Base-by-base conservation (phyloP, 2,888 invertebrate genomes). In the Orchesella flavescens region DNA sequence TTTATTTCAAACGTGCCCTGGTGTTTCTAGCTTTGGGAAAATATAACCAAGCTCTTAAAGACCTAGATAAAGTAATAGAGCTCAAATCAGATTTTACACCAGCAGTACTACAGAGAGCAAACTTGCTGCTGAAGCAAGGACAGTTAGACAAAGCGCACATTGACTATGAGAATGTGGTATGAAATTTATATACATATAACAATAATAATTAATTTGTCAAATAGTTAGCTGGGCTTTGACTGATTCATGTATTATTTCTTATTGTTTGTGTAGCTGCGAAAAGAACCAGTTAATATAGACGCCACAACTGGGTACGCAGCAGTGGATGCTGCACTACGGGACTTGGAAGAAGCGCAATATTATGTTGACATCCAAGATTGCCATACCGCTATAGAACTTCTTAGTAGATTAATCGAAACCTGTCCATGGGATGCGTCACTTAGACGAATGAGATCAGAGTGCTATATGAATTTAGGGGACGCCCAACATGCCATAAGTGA, bases 1-100 rank as follows among this genome's bases (percentile, higher is more conserved):
- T 97, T 73, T 96, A 96, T 90, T 99, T 96, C 90, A 96, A 97
- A 90, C 92, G 99, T 89, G 99, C 97, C 63, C 98, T 98, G 0
- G 97, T 98, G 0, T 98, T 96, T 91, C 93, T 99, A 89, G 99
- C 98, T 10, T 92, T 99, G 88, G 98, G 98, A 68, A 98, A 97
- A 92, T 95, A 98, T 0, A 96, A 96, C 90, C 95, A 97, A 89
- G 99, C 99, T 0, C 92, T 99, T 49, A 94, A 95, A 89, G 99
- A 99, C 91, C 94, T 99, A 88, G 95, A 96, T 88, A 94, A 93
- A 91, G 98, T 98, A 43, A 91, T 99, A 86, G 95, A 97, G 89
- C 90, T 99, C 82, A 98, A 99, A 90, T 95, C 97, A 7, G 98
- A 98, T 90, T 99, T 99, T 90, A 94, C 94, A 80, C 94, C 97